A percentile compares a stretch with the other conserved stretches of the same genome.
Evolutionary conservation across 2,113 vertebrate species (phyloP).

Genomic region (Bubalus kerabau): DNA sequence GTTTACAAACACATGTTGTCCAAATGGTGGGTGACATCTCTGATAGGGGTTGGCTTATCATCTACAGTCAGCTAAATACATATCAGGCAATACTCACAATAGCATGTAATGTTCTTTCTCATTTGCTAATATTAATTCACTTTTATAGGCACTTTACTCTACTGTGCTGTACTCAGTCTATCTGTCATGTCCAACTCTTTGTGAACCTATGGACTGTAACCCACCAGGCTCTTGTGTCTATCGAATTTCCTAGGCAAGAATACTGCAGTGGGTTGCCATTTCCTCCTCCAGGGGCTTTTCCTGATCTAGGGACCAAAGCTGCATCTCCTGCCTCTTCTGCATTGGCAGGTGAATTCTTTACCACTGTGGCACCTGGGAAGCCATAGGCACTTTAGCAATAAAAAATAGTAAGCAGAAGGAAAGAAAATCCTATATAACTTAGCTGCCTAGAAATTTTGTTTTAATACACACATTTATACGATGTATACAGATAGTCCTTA

Average conservation of each 20-base stretch:
- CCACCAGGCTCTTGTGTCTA: background rate
- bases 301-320: background rate
- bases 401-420: background rate
- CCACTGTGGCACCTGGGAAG: background rate
- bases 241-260: background rate
- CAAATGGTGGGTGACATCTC: background rate
- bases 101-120: background rate
- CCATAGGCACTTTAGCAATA: background rate
- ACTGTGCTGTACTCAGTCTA: background rate
- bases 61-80: background rate
- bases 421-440: background rate
- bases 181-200: fast-evolving
- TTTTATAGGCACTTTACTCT: background rate
- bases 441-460: background rate
- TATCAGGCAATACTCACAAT: background rate
- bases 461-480: background rate
- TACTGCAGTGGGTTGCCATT: background rate
- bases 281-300: background rate
- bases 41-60: background rate
- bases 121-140: background rate
- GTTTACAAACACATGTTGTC: background rate
- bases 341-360: background rate
- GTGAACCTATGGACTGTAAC: background rate
- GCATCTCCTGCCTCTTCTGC: background rate
- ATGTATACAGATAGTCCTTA: background rate